A percentile compares a stretch with the other conserved stretches of the same genome.
Evolutionary conservation across 2,113 vertebrate genomes (phyloP).

Genomic region (Ophthalmolycus amberensis): DNA sequence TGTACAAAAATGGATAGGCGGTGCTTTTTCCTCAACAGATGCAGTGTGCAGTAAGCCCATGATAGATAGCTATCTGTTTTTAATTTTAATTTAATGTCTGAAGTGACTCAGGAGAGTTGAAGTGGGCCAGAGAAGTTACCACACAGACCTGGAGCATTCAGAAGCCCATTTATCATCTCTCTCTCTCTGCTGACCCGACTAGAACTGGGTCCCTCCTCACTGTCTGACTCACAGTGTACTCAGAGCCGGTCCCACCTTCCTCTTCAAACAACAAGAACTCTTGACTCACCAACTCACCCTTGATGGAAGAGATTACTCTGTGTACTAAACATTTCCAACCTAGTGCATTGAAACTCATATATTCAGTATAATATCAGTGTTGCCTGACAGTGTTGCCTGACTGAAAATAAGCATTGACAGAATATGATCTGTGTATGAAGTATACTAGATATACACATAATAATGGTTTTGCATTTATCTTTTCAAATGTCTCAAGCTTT

Average conservation of each 20-base stretch:
- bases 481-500: neutral
- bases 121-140: slow-evolving; percentile 60
- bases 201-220: slow-evolving; percentile 60
- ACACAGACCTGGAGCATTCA: slow-evolving; percentile 59
- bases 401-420: neutral
- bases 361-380: neutral
- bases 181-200: slow-evolving; percentile 64
- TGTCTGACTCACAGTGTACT: slow-evolving; percentile 62
- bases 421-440: neutral
- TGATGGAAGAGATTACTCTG: slow-evolving; percentile 15
- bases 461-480: neutral
- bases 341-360: slow-evolving; percentile 3
- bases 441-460: neutral
- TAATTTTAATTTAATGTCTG: slow-evolving; percentile 56
- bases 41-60: neutral
- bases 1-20: neutral
- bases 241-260: slow-evolving; percentile 40
- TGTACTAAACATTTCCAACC: slow-evolving; percentile 13
- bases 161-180: slow-evolving; percentile 64
- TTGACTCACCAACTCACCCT: slow-evolving; percentile 49
- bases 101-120: slow-evolving; percentile 49
- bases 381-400: neutral
- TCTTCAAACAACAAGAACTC: slow-evolving; percentile 60
- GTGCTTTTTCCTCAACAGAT: neutral
- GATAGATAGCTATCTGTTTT: slow-evolving; percentile 52